A percentile compares a stretch with the other conserved stretches of the same genome.
Evolutionary conservation across 35 echinoderm and acorn worm genomes (phyloP).

Genomic region (Lytechinus pictus): DNA sequence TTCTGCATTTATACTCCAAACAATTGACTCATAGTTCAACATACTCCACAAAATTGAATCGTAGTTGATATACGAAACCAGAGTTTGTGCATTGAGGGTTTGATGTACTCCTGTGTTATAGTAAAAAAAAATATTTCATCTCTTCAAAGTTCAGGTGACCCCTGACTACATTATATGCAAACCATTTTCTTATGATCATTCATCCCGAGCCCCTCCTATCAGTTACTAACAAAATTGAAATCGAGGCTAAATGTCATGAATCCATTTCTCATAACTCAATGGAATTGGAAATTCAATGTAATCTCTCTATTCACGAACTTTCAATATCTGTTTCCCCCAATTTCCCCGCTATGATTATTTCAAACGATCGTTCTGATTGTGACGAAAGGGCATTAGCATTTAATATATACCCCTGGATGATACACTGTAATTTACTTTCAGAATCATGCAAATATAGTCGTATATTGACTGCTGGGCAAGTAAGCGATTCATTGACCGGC

Average conservation of each 20-base stretch:
- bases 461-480: no score
- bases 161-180: not conserved
- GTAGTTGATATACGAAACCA: no score
- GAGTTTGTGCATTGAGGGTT: not conserved
- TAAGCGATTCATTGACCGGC: not conserved
- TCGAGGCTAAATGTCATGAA: not conserved
- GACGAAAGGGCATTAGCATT: no score
- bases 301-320: slow-evolving; percentile 4
- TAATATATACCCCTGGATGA: no score
- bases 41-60: no score
- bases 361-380: not conserved
- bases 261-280: not conserved
- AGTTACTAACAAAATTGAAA: not conserved
- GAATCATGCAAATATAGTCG: no score
- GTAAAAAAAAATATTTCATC: not conserved
- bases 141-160: not conserved
- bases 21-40: no score
- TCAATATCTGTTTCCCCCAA: not conserved
- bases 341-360: not conserved
- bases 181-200: not conserved
- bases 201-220: not conserved
- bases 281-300: not conserved
- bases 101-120: not conserved
- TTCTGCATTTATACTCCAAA: no score
- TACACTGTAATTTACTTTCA: no score